Evolutionary conservation across 2,888 invertebrate genomes (phyloP), one percentile per base, ranked within the genome.

Genomic region (Platycheirus rosarum): DNA sequence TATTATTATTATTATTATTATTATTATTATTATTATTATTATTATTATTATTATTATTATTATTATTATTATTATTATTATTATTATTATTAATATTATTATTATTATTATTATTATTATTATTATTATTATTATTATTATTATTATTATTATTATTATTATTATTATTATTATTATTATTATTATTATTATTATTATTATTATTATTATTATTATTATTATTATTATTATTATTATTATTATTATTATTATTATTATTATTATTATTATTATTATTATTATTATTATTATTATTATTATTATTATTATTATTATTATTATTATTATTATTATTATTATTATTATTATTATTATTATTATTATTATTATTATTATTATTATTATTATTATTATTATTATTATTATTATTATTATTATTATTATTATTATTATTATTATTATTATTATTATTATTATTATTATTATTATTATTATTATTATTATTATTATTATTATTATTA

Each of bases 1-100:
- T 35, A 35, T 35, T 35, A 35, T 35, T 35, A 35, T 35, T 35
- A 35, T 35, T 35, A 35, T 35, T 35, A 35, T 35, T 35, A 35
- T 35, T 35, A 2, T 35, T 35, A 35, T 35, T 35, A 35, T 35
- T 35, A 35, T 35, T 35, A 35, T 35, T 35, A 35, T 35, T 35
- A 35, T 35, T 2, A 35, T 1, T 35, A 35, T 35, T 35, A 35
- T 35, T 35, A 2, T 35, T 35, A 35, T 35, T 35, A 35, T 1
- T 35, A 35, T 35, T 35, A 35, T 2, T 35, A 35, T 35, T 35
- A 35, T 35, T 35, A 35, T 35, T 35, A 35, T 35, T 35, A 35
- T 35, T 35, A 35, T 35, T 35, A 35, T 35, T 35, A 35, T 35
- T 35, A 35, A 11, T 35, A 35, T 35, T 35, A 35, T 35, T 35